These are phyloP conservation scores for Basileuterus tristriatus DNA, from an alignment of 2,797 vertebrate genomes.

Conservation along the genomic window DNA sequence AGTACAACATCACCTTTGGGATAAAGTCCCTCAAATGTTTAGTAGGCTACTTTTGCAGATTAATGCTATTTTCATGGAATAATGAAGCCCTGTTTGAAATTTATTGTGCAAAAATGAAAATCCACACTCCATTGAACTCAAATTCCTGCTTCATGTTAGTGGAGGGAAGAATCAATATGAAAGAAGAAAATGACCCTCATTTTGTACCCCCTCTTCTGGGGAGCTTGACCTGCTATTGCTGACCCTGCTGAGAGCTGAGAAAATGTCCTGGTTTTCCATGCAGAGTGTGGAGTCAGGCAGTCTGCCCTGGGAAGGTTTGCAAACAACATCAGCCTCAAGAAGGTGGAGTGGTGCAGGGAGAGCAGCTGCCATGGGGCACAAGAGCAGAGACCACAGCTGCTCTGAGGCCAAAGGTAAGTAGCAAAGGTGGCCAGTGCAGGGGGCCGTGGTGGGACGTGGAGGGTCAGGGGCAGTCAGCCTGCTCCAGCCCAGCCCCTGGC, in stretches of 20 bases:
- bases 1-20: not conserved
- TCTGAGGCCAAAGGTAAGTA: not conserved
- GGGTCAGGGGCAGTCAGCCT: not conserved
- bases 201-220: not conserved
- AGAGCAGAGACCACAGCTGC: not conserved
- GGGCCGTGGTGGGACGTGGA: rapidly evolving
- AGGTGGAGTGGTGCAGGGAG: rapidly evolving
- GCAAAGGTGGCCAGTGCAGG: not conserved
- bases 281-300: not conserved
- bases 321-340: not conserved
- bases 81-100: not conserved
- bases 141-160: not conserved
- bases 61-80: not conserved
- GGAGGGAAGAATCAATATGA: not conserved
- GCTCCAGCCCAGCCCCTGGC: not conserved
- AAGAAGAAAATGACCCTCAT: not conserved
- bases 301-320: not conserved
- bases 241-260: not conserved
- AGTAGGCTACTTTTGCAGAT: not conserved
- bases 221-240: not conserved
- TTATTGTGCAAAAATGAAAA: not conserved
- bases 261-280: rapidly evolving
- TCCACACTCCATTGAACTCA: not conserved
- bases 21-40: not conserved
- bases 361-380: not conserved